phyloP scores from a whole-genome alignment of 2,888 invertebrate genomes.

The Germaria angustata region DNA sequence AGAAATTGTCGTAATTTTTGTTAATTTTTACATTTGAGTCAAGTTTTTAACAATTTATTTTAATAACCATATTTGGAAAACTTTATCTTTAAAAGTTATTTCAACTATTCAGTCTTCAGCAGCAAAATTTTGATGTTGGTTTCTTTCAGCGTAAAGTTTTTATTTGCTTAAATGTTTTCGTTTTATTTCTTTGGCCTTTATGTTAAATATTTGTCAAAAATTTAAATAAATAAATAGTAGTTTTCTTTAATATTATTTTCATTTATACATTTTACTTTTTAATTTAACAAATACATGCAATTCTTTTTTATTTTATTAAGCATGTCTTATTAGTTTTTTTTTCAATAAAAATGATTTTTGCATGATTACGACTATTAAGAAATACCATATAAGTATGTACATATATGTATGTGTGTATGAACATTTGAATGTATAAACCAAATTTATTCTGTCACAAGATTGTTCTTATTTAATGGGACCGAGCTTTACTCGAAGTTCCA shows the following conservation, averaged over 20 bases:
- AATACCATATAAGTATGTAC: too few relatives aligned
- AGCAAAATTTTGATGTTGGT: constrained; percentile 11
- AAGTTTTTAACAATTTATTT: too few relatives aligned
- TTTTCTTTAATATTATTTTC: constrained; percentile 13
- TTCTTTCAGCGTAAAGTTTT: constrained; percentile 23
- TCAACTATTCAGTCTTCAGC: neutral
- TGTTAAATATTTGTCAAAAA: neutral
- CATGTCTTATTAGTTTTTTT: constrained; percentile 25
- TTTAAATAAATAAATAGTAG: constrained; percentile 18
- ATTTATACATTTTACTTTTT: constrained; percentile 43
- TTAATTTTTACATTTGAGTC: too few relatives aligned
- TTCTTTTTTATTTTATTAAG: constrained; percentile 47
- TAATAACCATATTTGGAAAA: too few relatives aligned
- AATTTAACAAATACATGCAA: constrained; percentile 36
- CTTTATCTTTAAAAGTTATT: neutral
- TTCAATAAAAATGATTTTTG: constrained; percentile 11
- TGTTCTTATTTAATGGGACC: too few relatives aligned
- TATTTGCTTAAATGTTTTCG: constrained; percentile 4
- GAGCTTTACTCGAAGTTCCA: too few relatives aligned
- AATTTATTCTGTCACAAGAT: too few relatives aligned
- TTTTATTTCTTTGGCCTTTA: constrained; percentile 14
- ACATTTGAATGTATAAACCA: too few relatives aligned
- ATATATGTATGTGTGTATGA: too few relatives aligned
- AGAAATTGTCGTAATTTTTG: too few relatives aligned
- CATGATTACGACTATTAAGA: too few relatives aligned